These are phyloP conservation scores for Doryteuthis pealeii DNA, from an alignment of 1,140 invertebrate genomes.

Conservation along the genomic window DNA sequence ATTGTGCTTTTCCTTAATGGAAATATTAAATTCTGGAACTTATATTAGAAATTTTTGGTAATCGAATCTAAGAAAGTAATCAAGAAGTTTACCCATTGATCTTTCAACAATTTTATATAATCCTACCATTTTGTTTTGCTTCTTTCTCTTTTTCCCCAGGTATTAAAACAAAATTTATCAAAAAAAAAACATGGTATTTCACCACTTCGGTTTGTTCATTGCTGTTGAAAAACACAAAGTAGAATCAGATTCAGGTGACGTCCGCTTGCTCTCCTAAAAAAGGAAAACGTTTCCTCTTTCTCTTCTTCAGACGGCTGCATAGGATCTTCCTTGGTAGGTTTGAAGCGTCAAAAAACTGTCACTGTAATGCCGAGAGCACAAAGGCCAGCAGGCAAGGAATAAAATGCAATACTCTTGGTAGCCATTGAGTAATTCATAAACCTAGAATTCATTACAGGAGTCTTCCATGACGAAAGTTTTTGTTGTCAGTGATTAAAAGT, in stretches of 20 bases:
- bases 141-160: too few species aligned
- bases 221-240: background rate
- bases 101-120: too few species aligned
- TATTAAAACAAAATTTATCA: too few species aligned
- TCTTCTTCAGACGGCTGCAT: slow-evolving; percentile 54
- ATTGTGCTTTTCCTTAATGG: too few species aligned
- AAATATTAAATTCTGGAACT: too few species aligned
- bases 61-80: too few species aligned
- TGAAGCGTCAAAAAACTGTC: slow-evolving; percentile 62
- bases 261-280: slow-evolving; percentile 12
- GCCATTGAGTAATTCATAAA: slow-evolving; percentile 60
- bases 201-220: background rate
- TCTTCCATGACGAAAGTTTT: slow-evolving; percentile 57
- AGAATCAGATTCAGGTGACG: slow-evolving; percentile 5
- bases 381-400: slow-evolving; percentile 59
- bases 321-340: slow-evolving; percentile 50
- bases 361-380: slow-evolving; percentile 61
- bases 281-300: slow-evolving; percentile 34
- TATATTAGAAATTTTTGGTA: too few species aligned
- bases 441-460: slow-evolving; percentile 63
- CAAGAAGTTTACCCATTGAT: too few species aligned
- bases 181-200: background rate
- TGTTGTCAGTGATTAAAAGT: slow-evolving; percentile 57
- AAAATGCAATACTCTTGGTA: slow-evolving; percentile 62
- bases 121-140: too few species aligned